Conservation (phyloP, 2,888 invertebrate genomes). For the Orgyia antiqua region DNA sequence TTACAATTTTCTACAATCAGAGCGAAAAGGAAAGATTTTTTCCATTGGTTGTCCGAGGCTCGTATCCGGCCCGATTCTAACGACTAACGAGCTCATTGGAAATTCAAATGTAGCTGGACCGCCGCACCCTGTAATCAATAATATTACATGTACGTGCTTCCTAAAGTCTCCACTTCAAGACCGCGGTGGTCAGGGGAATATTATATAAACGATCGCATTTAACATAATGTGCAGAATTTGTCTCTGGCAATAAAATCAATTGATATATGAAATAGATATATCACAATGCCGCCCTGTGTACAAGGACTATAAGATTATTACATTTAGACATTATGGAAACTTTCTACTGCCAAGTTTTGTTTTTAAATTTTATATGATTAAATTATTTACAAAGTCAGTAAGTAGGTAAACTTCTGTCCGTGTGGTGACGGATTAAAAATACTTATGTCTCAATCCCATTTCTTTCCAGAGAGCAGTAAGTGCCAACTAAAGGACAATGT, state of each 20-base stretch:
- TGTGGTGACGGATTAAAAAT: too few species aligned
- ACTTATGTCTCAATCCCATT: too few species aligned
- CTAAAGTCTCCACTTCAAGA: constrained; percentile 49
- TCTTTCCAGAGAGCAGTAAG: too few species aligned
- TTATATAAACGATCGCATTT: constrained; percentile 23
- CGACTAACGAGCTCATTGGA: constrained; percentile 77
- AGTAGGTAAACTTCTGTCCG: too few species aligned
- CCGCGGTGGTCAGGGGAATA: constrained; percentile 31
- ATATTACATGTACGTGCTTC: constrained; percentile 75
- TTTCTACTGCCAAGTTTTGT: too few species aligned
- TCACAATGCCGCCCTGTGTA: too few species aligned
- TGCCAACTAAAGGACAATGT: too few species aligned
- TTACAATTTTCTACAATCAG: constrained; percentile 51
- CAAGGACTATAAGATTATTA: too few species aligned
- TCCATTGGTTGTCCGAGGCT: constrained; percentile 53
- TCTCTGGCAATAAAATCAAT: constrained; percentile 18
- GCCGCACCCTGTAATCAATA: constrained; percentile 73
- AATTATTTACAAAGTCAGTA: too few species aligned
- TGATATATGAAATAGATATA: constrained; percentile 6
- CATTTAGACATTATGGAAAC: too few species aligned
- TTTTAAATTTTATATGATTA: too few species aligned
- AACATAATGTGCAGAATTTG: constrained; percentile 16
- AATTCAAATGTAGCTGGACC: constrained; percentile 71
- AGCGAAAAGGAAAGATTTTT: constrained; percentile 52
- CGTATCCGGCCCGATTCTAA: constrained; percentile 60